A percentile compares a stretch with the other conserved stretches of the same genome.
Evolutionary conservation across 2,113 vertebrate genomes (phyloP).

Genomic region (Pimephales promelas): DNA sequence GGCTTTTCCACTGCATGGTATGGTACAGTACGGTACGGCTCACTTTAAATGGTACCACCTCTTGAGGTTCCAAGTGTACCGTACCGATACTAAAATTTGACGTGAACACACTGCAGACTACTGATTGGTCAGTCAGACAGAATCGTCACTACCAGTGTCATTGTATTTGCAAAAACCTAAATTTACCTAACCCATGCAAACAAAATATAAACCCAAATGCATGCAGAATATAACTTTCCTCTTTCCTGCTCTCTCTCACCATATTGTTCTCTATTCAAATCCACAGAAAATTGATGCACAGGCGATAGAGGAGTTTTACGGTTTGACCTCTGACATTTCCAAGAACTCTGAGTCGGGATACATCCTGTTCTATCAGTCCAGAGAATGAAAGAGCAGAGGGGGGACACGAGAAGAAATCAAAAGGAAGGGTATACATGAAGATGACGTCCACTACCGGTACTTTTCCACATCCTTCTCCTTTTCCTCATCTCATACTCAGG

Average conservation of each 20-base stretch:
- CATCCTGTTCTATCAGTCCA: slow-evolving; percentile 98
- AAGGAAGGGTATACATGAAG: slow-evolving; percentile 42
- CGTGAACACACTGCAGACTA: no score
- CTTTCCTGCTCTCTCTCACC: neutral
- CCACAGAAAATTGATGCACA: slow-evolving; percentile 97
- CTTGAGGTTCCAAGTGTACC: no score
- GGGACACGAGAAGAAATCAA: slow-evolving; percentile 20
- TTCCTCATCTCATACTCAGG: slow-evolving; percentile 38
- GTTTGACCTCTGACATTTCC: slow-evolving; percentile 97
- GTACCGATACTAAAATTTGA: no score
- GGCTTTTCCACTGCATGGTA: no score
- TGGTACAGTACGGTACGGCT: no score
- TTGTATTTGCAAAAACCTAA: neutral
- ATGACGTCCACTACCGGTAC: slow-evolving; percentile 23
- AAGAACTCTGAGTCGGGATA: slow-evolving; percentile 99
- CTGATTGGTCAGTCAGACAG: no score
- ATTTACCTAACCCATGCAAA: neutral
- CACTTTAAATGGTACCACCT: no score
- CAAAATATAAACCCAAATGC: neutral
- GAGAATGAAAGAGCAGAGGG: slow-evolving; percentile 80
- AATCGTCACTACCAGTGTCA: no score
- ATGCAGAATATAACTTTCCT: neutral
- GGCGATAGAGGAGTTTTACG: slow-evolving; percentile 98
- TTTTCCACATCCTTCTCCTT: slow-evolving; percentile 19
- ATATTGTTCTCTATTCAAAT: neutral